A percentile compares a stretch with the other conserved stretches of the same genome.
These are phyloP conservation scores for Calephelis perditalis DNA, from an alignment of 2,888 invertebrate genomes.

Conservation along the genomic window DNA sequence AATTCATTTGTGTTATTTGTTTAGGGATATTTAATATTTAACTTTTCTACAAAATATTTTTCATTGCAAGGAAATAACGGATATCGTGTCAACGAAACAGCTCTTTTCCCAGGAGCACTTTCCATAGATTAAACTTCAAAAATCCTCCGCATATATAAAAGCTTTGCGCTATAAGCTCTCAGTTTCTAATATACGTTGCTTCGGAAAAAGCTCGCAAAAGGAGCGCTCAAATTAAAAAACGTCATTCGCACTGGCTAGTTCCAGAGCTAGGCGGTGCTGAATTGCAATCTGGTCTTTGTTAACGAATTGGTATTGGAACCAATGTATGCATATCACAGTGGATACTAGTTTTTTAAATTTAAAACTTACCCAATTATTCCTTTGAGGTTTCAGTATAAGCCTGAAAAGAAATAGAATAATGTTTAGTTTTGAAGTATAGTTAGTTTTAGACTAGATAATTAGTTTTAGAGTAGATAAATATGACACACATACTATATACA, in stretches of 20 bases:
- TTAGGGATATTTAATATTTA: too few species aligned
- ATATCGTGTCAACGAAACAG: too few species aligned
- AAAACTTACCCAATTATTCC: constrained; percentile 10
- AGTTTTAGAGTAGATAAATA: too few species aligned
- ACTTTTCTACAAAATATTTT: too few species aligned
- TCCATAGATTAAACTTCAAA: neutral
- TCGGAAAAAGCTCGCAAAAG: constrained; percentile 10
- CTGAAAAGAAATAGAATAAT: neutral
- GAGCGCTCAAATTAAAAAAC: constrained; percentile 23
- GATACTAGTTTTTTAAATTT: neutral
- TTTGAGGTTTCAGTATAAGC: neutral
- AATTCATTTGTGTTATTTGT: too few species aligned
- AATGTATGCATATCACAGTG: constrained; percentile 9
- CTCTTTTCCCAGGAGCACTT: neutral
- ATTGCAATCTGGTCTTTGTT: constrained; percentile 13
- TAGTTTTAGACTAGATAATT: too few species aligned
- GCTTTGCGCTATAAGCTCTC: constrained; percentile 6
- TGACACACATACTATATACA: too few species aligned
- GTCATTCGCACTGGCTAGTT: constrained; percentile 20
- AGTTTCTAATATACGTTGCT: constrained; percentile 9
- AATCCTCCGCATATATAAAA: constrained; percentile 2
- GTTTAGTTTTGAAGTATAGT: neutral
- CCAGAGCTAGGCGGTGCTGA: constrained; percentile 1
- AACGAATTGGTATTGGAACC: constrained; percentile 8
- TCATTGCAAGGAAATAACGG: too few species aligned